phyloP scores from a whole-genome alignment of 2,113 vertebrate species.

The Damaliscus lunatus region DNA sequence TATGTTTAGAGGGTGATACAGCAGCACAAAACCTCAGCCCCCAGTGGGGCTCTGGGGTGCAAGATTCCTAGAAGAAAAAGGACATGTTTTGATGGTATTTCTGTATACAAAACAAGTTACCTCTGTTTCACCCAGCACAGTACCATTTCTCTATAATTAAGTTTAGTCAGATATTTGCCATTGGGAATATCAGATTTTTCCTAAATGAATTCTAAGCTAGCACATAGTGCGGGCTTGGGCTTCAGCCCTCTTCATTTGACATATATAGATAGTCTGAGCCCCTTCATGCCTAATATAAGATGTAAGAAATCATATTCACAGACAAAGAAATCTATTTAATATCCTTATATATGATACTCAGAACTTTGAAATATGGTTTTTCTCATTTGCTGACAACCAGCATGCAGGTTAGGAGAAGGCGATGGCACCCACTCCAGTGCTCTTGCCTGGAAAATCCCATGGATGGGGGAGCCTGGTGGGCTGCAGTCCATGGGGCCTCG shows the following conservation, averaged over 20 bases:
- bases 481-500: too few relatives aligned
- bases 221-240: not conserved
- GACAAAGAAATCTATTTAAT: not conserved
- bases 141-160: not conserved
- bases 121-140: not conserved
- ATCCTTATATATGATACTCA: not conserved
- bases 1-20: not conserved
- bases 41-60: not conserved
- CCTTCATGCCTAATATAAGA: not conserved
- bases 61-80: not conserved
- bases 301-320: not conserved
- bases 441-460: too few relatives aligned
- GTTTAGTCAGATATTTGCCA: not conserved
- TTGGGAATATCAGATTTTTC: not conserved
- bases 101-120: not conserved
- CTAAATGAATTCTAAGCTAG: not conserved
- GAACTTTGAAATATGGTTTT: not conserved
- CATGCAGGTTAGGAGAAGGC: too few relatives aligned
- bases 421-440: too few relatives aligned
- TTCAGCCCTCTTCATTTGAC: not conserved
- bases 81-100: not conserved
- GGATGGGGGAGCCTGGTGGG: too few relatives aligned
- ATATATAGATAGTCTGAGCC: not conserved
- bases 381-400: not conserved
- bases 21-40: not conserved